Evolutionary conservation across 2,888 invertebrate species (phyloP), one percentile per base, ranked within the genome.

Genomic region (Apodemia mormo): DNA sequence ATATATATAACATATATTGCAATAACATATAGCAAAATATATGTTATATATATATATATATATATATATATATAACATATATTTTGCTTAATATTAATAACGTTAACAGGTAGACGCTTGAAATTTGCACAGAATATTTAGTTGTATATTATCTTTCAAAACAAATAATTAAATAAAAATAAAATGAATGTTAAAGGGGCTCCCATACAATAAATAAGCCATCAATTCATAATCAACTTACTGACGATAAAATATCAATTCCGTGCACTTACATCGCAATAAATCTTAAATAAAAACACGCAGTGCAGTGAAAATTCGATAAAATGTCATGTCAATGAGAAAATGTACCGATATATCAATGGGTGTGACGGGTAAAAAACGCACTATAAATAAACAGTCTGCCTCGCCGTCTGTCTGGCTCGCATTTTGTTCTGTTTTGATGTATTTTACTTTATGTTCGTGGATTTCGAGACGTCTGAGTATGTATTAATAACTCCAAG

Each of bases 341-440:
- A 76, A 66, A 67, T 71, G 69, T 45, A 67, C 68, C 67, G 68
- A 79, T 79, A 77, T 78, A 77, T 77, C 77, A 78, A 75, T 75
- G 75, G 70, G 65, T 75, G 76, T 76, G 76, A 73, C 65, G 49
- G 58, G 66, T 69, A 75, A 72, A 73, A 74, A 76, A 74, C 72
- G 70, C 66, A 72, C 82, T 83, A 85, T 82, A 84, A 84, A 87
- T 82, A 73, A 70, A 74, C 83, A 80, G 86, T 86, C 87, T 86
- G 88, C 85, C 83, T 73, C 76, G 76, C 77, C 77, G 87, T 90
- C 89, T 85, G 87, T 86, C 85, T 81, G 80, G 76, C 76, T 76
- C 79, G 70, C 76, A 77, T 85, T 86, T 87, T 87, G 85, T 88
- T 83, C 81, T 80, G 82, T 87, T 86, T 86, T 84, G 82, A 84